Evolutionary conservation across 2,888 invertebrate species (phyloP), one percentile per base, ranked within the genome.

Genomic region (Leptopterna dolabrata): DNA sequence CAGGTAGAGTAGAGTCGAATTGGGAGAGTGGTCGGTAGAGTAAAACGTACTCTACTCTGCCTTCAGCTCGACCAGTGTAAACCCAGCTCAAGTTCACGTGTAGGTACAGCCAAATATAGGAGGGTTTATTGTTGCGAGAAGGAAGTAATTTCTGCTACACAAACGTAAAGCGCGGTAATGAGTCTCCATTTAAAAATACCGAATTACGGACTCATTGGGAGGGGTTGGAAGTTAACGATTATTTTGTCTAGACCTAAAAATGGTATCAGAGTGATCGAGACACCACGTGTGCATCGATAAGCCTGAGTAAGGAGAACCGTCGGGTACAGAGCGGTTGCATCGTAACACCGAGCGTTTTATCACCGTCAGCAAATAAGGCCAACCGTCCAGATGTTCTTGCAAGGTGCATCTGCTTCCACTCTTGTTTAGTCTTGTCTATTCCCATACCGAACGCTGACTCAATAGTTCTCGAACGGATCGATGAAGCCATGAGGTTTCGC

Each of bases 371-470:
- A 36, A 36, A 36, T 41, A 30, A 41, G 41, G 41, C 30, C 73
- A 19, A 30, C 36, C 19, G 16, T 16, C 78, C 78, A 78, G 78
- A 78, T 78, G 78, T 78, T 78, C 78, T 11, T 36, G 78, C 78
- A 78, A 78, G 78, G 78, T 78, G 78, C 78, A 78, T 78, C 78
- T 78, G 78, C 78, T 78, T 78, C 45, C 78, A 78, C 43, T 78
- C 45, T n/a, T 78, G 78, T 78, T 78, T 78, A 78, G 78, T 78
- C 78, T 78, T 78, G 78, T 78, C 78, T 78, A 78, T 78, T 78
- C 78, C 45, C 24, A 78, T 78, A 14, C 78, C 19, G 45, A 73
- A n/a, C n/a, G 41, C 78, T 78, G 78, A 78, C 78, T 78, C 78
- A 78, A 41, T 63, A 63, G 78, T 78, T 78, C 45, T 78, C 78